Base-by-base conservation (phyloP, 1,140 invertebrate species). In the Anastatus disparis region DNA sequence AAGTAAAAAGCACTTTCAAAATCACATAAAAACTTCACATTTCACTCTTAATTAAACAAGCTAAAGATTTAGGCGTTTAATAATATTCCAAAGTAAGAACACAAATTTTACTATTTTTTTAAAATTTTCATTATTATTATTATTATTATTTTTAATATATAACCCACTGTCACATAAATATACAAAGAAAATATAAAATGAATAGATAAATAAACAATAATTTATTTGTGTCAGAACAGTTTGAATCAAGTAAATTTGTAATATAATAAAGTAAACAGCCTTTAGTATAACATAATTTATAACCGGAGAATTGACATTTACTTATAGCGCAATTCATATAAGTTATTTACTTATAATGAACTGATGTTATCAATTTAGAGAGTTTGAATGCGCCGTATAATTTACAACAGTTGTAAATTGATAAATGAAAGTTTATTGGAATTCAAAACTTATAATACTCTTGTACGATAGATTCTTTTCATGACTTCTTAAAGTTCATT, bases 391-490 rank as follows among this genome's bases (percentile, higher is more conserved):
- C 42, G 9, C 40, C n/a, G 10, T 31, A 4, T 61, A 62, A 62
- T 62, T 62, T 63, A 50, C 50, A 35, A 17, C 27, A 50, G 44
- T 24, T 63, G 59, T 50, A 63, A 63, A 63, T 63, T 63, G 59
- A 68, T 59, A 70, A 70, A 62, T 44, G 38, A 31, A 42, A 53
- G 44, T 59, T 56, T 64, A 50, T 56, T 44, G 31, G 42, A 67
- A n/a, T 26, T 40, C 24, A 68, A 68, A 64, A 71, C 31, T 63
- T 27, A 31, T 26, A 35, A 68, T 58, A 12, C 15, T 50, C 20
- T 46, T 48, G 10, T 48, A 17, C 27, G 9, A 46, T 62, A n/a
- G n/a, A n/a, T n/a, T n/a, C 48, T 22, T 13, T 1, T 13, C 7
- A 46, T 9, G 29, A 62, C 17, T 67, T 58, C 29, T 31, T n/a